Conservation (phyloP, 2,113 vertebrate species). For the Anser brachyrhynchus region DNA sequence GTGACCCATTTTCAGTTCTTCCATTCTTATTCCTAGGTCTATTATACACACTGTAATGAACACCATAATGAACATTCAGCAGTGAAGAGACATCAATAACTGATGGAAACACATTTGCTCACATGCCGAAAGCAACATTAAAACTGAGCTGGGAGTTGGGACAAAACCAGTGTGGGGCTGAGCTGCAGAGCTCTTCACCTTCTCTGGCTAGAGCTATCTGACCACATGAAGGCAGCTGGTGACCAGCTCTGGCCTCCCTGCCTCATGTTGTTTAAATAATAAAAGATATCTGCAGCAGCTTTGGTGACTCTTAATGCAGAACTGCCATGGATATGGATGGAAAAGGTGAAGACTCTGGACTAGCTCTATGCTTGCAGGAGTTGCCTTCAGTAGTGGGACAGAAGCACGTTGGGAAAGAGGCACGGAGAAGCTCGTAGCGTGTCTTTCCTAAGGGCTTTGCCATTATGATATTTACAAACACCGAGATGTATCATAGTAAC, state of each 20-base stretch:
- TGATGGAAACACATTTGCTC: not conserved
- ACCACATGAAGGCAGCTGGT: not conserved
- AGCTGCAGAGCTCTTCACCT: not conserved
- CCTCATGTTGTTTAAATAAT: not conserved
- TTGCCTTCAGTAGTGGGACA: not conserved
- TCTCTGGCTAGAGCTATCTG: not conserved
- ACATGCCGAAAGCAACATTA: not conserved
- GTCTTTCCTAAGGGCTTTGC: not conserved
- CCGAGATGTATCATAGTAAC: not conserved
- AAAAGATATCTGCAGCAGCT: not conserved
- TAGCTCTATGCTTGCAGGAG: not conserved
- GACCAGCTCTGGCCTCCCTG: not conserved
- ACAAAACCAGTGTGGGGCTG: not conserved
- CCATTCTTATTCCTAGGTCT: constrained; percentile 20
- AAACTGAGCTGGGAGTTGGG: not conserved
- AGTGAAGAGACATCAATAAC: constrained; percentile 17
- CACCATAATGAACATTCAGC: constrained; percentile 8
- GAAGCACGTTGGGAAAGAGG: not conserved
- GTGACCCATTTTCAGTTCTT: constrained; percentile 15
- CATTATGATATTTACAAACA: not conserved
- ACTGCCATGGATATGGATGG: not conserved
- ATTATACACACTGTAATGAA: constrained; percentile 1
- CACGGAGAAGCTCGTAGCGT: not conserved
- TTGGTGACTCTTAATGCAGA: not conserved
- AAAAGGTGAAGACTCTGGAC: not conserved